Evolutionary conservation across 2,888 invertebrate species (phyloP), one percentile per base, ranked within the genome.

Genomic region (Patella pellucida): DNA sequence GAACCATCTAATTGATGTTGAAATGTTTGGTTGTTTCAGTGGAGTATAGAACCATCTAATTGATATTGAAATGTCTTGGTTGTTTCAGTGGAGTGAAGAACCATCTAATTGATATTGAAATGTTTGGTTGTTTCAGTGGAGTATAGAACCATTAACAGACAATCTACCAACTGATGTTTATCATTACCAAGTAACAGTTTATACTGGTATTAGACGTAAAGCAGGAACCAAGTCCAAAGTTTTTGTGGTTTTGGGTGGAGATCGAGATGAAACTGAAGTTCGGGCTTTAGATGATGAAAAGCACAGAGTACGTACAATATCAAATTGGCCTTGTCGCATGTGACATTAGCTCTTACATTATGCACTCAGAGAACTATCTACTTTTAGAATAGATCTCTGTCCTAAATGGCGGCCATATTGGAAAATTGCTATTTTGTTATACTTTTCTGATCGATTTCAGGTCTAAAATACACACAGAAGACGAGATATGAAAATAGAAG

Each of bases 131-230:
- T 75, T 79, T 27, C 71, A 85, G 85, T 85, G 85, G 85, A 79
- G 80, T 0, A 79, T 78, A 71, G 81, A 81, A 5, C 85, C 88
- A 31, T 74, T 88, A 31, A 79, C 82, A 12, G 89, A 89, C 77
- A 89, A 89, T 75, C 85, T 88, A 68, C 83, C 84, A 1, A 82
- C 83, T 5, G 87, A 88, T 71, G 86, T 83, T 67, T 88, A 88
- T 79, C 81, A 88, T 41, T 90, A 90, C 79, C 86, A 89, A 54
- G 79, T 90, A 69, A 82, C 84, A 5, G 89, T 90, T 11, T 87
- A 85, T 76, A 90, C 90, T 14, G 89, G 89, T 9, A 69, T 84
- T 68, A 77, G 83, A 16, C 23, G 80, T 15, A 75, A 77, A 12
- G 79, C 84, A 1, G 85, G 84, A 3, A 85, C 85, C 52, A 75